phyloP scores from a whole-genome alignment of 2,797 vertebrate genomes.

The Tiaroga cobitis region DNA sequence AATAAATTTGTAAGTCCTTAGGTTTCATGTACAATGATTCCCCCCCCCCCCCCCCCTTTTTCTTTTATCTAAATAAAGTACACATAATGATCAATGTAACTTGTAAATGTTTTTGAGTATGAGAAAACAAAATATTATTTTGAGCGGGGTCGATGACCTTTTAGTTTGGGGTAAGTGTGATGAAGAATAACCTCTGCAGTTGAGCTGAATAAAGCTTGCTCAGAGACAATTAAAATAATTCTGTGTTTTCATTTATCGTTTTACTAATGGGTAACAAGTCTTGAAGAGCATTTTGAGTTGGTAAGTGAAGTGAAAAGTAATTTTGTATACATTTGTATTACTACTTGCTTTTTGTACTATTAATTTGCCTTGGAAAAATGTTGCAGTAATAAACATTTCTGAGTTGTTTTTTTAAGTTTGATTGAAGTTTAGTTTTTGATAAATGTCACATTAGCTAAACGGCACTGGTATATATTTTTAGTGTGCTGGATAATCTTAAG shows the following conservation, averaged over 20 bases:
- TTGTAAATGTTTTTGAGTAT: constrained; percentile 58
- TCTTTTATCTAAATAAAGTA: constrained; percentile 61
- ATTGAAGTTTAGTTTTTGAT: background rate
- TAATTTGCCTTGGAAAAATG: background rate
- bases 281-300: background rate
- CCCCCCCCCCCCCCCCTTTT: background rate
- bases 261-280: background rate
- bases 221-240: background rate
- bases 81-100: constrained; percentile 54
- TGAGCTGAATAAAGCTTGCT: background rate
- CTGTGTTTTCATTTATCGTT: background rate
- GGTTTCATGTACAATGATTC: constrained; percentile 32
- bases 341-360: background rate
- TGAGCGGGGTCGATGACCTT: constrained; percentile 16
- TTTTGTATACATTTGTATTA: background rate
- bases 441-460: background rate
- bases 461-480: background rate
- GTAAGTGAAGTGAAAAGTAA: background rate
- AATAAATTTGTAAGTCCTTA: constrained; percentile 16
- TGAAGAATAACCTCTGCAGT: background rate
- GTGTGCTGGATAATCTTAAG: background rate
- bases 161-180: constrained; percentile 51
- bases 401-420: background rate
- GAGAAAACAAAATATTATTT: constrained; percentile 1
- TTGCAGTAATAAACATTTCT: background rate